Conservation (phyloP, 2,113 vertebrate species). For the Probosciger aterrimus region DNA sequence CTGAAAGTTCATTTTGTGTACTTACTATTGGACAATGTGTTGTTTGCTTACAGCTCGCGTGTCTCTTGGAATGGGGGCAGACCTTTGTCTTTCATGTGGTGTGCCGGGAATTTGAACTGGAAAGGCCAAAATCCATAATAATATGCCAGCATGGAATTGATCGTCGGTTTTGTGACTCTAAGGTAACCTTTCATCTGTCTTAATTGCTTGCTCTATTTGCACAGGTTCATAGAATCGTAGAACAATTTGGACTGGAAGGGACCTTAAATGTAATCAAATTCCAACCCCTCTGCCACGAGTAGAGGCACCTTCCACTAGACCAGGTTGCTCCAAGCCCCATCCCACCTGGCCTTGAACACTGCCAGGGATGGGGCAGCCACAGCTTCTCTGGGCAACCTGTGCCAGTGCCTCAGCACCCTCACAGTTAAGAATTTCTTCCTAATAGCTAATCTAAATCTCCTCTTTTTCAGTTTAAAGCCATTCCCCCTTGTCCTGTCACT, state of each 20-base stretch:
- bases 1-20: background rate
- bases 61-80: constrained; percentile 91
- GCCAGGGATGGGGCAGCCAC: background rate
- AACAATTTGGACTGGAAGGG: background rate
- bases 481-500: background rate
- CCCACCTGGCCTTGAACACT: background rate
- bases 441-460: background rate
- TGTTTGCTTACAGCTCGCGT: constrained; percentile 76
- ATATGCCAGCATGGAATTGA: constrained; percentile 95
- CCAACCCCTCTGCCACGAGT: background rate
- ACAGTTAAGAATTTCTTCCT: background rate
- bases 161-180: constrained; percentile 88
- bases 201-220: accelerated
- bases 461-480: background rate
- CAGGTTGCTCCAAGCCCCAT: background rate
- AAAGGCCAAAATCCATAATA: constrained; percentile 89
- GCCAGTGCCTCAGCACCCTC: background rate
- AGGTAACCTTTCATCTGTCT: constrained; percentile 73
- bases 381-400: background rate
- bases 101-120: constrained; percentile 94
- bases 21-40: background rate
- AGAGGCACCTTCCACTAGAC: background rate
- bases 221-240: background rate
- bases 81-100: constrained; percentile 91
- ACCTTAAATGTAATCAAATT: background rate